Evolutionary conservation across 92 coral and sea anemone genomes (phyloP).

Genomic region (Epizoanthus rinbou): DNA sequence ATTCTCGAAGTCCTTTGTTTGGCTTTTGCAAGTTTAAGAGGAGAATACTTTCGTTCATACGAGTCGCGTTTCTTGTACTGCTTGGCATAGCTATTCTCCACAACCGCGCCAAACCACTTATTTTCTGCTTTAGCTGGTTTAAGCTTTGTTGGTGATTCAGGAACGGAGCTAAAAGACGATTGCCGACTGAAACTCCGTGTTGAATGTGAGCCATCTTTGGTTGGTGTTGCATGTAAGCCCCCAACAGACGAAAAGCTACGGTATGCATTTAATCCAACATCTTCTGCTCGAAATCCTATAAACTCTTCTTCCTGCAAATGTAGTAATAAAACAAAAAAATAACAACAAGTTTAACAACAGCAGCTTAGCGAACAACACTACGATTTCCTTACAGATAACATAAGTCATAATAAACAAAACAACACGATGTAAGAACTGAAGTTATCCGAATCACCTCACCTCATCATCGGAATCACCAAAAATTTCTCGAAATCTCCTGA

Average conservation of each 20-base stretch:
- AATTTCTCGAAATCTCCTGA: slow-evolving; percentile 86
- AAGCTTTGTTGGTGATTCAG: slow-evolving; percentile 24
- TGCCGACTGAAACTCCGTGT: slow-evolving; percentile 35
- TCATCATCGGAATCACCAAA: slow-evolving; percentile 99
- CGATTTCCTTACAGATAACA: slow-evolving; percentile 14
- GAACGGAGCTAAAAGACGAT: slow-evolving; percentile 28
- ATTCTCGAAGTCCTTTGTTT: slow-evolving; percentile 36
- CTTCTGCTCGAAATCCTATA: slow-evolving; percentile 94
- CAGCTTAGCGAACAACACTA: slow-evolving; percentile 11
- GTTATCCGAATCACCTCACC: slow-evolving; percentile 60
- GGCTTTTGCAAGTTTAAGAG: slow-evolving; percentile 35
- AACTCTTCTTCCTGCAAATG: slow-evolving; percentile 83
- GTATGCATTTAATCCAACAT: slow-evolving; percentile 86
- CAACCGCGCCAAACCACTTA: slow-evolving; percentile 43
- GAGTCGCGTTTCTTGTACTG: slow-evolving; percentile 93
- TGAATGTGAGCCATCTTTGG: slow-evolving; percentile 54
- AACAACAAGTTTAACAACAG: neutral
- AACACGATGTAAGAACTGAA: slow-evolving; percentile 53
- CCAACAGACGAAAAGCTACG: slow-evolving; percentile 59
- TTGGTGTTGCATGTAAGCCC: slow-evolving; percentile 33
- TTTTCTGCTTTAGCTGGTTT: slow-evolving; percentile 2
- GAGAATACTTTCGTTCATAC: slow-evolving; percentile 87
- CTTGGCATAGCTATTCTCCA: slow-evolving; percentile 86
- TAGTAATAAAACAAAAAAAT: neutral
- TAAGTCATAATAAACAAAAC: slow-evolving; percentile 68